Percentiles rank a stretch among this genome's conserved stretches.
Conservation (phyloP, 2,113 vertebrate genomes). For the Trematocara marginatum region DNA sequence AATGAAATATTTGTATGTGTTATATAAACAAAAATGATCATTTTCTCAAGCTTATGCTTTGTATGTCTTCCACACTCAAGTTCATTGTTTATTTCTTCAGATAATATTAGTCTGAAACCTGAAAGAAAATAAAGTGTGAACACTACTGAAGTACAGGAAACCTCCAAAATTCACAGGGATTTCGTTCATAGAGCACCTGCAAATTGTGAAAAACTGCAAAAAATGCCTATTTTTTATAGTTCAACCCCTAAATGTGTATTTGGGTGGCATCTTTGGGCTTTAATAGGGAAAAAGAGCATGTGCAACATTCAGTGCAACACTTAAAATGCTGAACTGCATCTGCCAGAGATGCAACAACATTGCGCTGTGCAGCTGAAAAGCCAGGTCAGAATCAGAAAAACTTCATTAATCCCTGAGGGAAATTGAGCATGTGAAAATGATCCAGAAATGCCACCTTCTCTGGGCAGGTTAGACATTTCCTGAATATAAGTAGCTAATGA, state of each 20-base stretch:
- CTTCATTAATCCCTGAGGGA: neutral
- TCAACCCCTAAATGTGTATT: neutral
- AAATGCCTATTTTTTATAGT: neutral
- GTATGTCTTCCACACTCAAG: neutral
- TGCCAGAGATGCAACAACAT: neutral
- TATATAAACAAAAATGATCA: neutral
- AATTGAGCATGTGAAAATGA: neutral
- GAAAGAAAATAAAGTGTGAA: neutral
- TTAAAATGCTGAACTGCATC: neutral
- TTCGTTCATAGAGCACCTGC: neutral
- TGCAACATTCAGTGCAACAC: neutral
- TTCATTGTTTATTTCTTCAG: neutral
- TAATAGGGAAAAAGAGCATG: accelerated
- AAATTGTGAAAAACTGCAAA: neutral
- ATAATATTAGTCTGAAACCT: neutral
- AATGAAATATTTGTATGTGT: neutral
- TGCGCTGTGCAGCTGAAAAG: accelerated
- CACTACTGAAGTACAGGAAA: neutral
- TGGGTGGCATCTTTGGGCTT: neutral
- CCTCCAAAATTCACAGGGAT: neutral
- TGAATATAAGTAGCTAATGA: neutral
- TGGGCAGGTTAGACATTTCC: neutral
- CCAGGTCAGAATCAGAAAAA: neutral
- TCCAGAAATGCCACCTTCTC: neutral
- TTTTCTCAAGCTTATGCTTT: neutral